These are phyloP conservation scores for Cylloceria caligata DNA, from an alignment of 2,888 invertebrate species.

Conservation along the genomic window DNA sequence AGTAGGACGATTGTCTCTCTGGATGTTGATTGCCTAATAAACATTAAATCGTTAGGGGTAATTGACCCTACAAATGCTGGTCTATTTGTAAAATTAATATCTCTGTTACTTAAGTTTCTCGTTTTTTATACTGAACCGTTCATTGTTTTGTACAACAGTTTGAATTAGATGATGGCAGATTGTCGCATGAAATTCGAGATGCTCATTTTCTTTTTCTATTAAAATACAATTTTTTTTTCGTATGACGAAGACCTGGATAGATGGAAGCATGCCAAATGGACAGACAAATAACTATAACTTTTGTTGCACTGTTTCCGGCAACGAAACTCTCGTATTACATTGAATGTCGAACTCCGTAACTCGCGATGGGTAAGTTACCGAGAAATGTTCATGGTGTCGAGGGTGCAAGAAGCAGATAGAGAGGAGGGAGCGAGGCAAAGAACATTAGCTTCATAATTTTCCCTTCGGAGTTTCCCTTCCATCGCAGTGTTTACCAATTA, in stretches of 20 bases:
- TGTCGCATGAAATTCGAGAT: too few species aligned
- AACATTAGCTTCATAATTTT: conserved; percentile 53
- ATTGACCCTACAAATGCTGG: not conserved
- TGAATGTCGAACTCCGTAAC: not conserved
- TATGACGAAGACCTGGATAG: too few species aligned
- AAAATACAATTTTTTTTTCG: too few species aligned
- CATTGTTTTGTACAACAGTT: too few species aligned
- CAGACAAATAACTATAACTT: not conserved
- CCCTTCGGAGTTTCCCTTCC: conserved; percentile 36
- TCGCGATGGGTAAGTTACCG: not conserved
- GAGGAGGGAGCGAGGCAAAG: not conserved
- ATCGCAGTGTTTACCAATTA: conserved; percentile 74
- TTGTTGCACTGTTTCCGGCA: not conserved
- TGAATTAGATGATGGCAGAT: too few species aligned
- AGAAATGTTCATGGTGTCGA: not conserved
- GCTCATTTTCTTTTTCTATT: too few species aligned
- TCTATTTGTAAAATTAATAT: not conserved
- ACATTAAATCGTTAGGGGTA: not conserved
- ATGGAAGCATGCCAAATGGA: not conserved
- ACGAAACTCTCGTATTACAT: not conserved
- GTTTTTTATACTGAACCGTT: too few species aligned
- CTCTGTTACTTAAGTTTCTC: too few species aligned
- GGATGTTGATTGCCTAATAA: conserved; percentile 2
- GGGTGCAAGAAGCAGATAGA: not conserved
- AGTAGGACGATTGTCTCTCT: not conserved